phyloP scores from a whole-genome alignment of 2,113 vertebrate genomes.

The Ailuropoda melanoleuca region DNA sequence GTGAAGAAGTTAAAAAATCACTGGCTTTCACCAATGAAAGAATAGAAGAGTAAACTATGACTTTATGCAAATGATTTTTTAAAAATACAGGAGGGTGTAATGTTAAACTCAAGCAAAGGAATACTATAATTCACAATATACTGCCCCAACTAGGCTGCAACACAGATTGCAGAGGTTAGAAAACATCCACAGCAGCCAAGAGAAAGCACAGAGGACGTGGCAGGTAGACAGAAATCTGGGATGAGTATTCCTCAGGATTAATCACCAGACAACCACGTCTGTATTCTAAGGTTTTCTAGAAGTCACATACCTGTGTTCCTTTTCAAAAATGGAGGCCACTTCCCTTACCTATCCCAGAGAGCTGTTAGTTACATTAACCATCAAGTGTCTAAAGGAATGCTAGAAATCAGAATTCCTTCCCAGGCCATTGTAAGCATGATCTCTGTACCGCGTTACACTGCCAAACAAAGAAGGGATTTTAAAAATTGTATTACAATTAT shows the following conservation, averaged over 20 bases:
- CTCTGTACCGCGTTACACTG: background rate
- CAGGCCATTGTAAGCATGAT: background rate
- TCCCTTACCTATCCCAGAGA: background rate
- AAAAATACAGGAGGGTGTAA: background rate
- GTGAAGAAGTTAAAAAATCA: conserved; percentile 37
- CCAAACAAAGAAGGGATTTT: background rate
- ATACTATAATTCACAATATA: background rate
- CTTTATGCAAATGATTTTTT: background rate
- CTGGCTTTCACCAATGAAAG: background rate
- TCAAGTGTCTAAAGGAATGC: conserved; percentile 14
- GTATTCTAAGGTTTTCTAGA: conserved; percentile 7
- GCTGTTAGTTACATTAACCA: conserved; percentile 21
- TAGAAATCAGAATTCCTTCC: conserved; percentile 17
- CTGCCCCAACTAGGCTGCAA: background rate
- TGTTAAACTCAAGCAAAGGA: conserved; percentile 16
- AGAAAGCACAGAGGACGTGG: background rate
- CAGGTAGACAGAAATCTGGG: background rate
- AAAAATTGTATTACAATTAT: background rate
- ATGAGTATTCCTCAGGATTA: background rate
- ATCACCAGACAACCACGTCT: background rate
- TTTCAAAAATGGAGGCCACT: conserved; percentile 11
- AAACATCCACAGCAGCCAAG: background rate
- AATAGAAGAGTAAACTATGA: background rate
- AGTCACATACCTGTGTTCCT: background rate
- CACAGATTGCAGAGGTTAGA: background rate